Conservation (phyloP, 92 coral and sea anemone genomes). For the Metridium senile region DNA sequence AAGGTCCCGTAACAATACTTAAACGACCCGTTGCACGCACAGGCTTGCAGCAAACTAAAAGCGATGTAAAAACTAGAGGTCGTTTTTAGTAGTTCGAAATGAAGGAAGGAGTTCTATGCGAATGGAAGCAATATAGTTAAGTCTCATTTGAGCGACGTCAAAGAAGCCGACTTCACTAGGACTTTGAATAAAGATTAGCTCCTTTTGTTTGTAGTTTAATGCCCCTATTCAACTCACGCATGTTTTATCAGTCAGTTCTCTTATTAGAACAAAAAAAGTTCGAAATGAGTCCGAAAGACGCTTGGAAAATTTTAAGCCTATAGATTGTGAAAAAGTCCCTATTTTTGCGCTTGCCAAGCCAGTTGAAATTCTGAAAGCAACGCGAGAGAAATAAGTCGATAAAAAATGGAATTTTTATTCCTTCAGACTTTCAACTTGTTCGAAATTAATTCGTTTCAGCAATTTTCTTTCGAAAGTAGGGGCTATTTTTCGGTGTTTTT, state of each 20-base stretch:
- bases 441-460: too few relatives aligned
- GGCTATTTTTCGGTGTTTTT: too few relatives aligned
- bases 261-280: slow-evolving; percentile 8
- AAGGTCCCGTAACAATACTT: neutral
- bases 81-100: neutral
- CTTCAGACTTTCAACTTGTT: too few relatives aligned
- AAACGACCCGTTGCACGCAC: neutral
- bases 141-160: neutral
- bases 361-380: too few relatives aligned
- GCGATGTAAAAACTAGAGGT: neutral
- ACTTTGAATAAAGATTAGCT: slow-evolving; percentile 5
- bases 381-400: too few relatives aligned
- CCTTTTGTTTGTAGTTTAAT: slow-evolving; percentile 15
- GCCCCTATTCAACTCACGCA: slow-evolving; percentile 24
- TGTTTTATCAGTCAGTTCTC: slow-evolving; percentile 16
- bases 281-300: neutral
- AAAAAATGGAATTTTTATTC: too few relatives aligned
- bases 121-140: slow-evolving; percentile 22
- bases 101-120: neutral
- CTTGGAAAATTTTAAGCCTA: neutral
- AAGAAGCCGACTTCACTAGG: slow-evolving; percentile 23
- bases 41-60: slow-evolving; percentile 3
- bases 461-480: too few relatives aligned
- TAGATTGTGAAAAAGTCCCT: too few relatives aligned
- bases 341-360: too few relatives aligned